Evolutionary conservation across 2,797 vertebrate genomes (phyloP).

Genomic region (Cheirogaleus major): DNA sequence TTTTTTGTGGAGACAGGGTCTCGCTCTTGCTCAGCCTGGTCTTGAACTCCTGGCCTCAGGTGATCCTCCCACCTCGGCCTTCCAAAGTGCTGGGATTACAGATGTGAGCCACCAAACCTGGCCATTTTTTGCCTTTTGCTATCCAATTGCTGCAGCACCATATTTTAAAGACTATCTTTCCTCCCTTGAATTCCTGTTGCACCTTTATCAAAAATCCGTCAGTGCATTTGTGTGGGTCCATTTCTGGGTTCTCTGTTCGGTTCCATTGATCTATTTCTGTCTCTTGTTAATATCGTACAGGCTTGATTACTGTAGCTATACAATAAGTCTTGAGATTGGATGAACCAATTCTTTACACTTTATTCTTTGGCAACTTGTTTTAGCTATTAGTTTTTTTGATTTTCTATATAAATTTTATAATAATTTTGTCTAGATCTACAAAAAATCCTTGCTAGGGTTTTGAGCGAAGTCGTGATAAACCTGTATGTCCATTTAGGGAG

Average conservation of each 20-base stretch:
- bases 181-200: neutral
- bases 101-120: neutral
- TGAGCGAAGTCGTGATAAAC: neutral
- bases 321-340: neutral
- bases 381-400: neutral
- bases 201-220: neutral
- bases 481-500: neutral
- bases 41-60: neutral
- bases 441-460: neutral
- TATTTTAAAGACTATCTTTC: neutral
- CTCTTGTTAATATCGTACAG: neutral
- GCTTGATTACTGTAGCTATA: too few relatives aligned
- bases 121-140: neutral
- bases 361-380: neutral
- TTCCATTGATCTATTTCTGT: neutral
- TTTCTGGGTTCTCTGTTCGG: neutral
- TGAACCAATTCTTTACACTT: neutral
- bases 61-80: neutral
- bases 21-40: neutral
- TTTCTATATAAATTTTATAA: neutral
- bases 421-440: neutral
- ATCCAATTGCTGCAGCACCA: neutral
- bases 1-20: neutral
- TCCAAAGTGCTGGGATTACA: neutral
- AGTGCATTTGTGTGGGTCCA: neutral